Evolutionary conservation across 2,888 invertebrate genomes (phyloP), one percentile per base, ranked within the genome.

Genomic region (Pandemis heparana): DNA sequence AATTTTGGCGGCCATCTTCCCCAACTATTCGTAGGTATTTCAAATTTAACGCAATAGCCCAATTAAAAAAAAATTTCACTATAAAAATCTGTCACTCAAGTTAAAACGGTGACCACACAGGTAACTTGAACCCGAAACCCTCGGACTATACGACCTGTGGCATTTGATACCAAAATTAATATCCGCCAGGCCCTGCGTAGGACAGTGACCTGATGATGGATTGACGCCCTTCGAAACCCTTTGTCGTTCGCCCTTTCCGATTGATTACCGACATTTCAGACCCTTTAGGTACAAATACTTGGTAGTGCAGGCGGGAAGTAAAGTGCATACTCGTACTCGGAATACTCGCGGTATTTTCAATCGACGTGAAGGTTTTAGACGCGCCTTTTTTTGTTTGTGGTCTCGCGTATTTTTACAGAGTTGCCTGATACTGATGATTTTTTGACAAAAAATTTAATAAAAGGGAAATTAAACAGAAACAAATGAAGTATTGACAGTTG

Each of bases 251-350:
- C 69, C 70, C 76, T 73, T 72, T 71, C 76, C 90, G 87, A 92
- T 94, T 92, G 92, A 93, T 92, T 92, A 90, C 86, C 87, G 91
- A 89, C 91, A 91, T 92, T 93, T 91, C 87, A 87, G 89, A 80
- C 89, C 90, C 88, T 89, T 48, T 59, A 41, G 59, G 67, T 62
- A 62, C 51, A 16, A 68, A 71, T 65, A 70, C 63, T 46, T 32
- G 8, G 51, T 67, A 61, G 41, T 56, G 46, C 43, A n/a, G 46
- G 18, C 16, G 53, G 53, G 18, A 53, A 18, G 18, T 3, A 48
- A 46, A n/a, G n/a, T n/a, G n/a, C n/a, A 63, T 63, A 63, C 46
- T 63, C 18, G 46, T 9, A 48, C 48, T 48, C 2, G 43, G 14
- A 46, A 63, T 63, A 63, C 63, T 63, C 18, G 46, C 4, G 53